Conservation (phyloP, 1,140 invertebrate species). For the Bombus vancouverensis region DNA sequence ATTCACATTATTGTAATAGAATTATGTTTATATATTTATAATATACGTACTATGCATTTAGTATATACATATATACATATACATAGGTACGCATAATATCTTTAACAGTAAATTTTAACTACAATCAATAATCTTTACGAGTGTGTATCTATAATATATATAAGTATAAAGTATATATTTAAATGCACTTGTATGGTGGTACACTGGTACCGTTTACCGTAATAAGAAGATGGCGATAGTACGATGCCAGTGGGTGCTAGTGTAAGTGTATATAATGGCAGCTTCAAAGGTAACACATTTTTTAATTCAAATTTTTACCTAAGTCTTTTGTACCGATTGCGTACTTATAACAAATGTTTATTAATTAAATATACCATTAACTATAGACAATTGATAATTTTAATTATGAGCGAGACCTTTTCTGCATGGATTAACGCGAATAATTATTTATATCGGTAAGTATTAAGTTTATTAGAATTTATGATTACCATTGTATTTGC, state of each 20-base stretch:
- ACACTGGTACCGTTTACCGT: conserved; percentile 55
- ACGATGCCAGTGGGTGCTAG: conserved; percentile 42
- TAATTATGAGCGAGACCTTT: neutral
- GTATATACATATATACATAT: neutral
- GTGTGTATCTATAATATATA: conserved; percentile 7
- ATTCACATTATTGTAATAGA: neutral
- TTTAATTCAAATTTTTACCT: neutral
- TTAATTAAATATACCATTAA: neutral
- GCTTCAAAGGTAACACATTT: conserved; percentile 6
- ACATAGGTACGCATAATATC: neutral
- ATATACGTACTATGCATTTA: too few relatives aligned
- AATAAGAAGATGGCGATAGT: conserved; percentile 63
- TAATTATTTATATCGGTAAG: neutral
- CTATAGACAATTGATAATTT: neutral
- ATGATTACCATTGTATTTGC: neutral
- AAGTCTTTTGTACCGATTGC: neutral
- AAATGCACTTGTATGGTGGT: conserved; percentile 21
- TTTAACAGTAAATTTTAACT: conserved; percentile 29
- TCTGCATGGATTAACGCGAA: neutral
- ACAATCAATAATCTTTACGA: conserved; percentile 50
- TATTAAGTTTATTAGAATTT: neutral
- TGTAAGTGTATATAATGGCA: conserved; percentile 23
- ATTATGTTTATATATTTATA: neutral
- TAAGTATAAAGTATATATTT: conserved; percentile 2
- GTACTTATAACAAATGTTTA: neutral